phyloP scores from a whole-genome alignment of 2,113 vertebrate species.

The Pelusios castaneus region DNA sequence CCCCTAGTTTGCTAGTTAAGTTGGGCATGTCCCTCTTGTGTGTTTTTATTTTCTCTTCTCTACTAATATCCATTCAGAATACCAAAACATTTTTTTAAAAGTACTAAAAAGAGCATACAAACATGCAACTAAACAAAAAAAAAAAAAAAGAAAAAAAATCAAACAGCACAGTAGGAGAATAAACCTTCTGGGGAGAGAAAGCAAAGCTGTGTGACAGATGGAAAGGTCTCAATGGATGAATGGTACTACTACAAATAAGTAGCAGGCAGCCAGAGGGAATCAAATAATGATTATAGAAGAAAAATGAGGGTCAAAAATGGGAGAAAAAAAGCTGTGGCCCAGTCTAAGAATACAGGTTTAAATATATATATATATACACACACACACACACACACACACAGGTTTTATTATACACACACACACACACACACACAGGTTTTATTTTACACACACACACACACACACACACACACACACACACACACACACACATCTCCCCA shows the following conservation, averaged over 20 bases:
- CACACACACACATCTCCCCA: neutral
- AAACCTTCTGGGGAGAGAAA: conserved; percentile 83
- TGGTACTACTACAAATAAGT: conserved; percentile 85
- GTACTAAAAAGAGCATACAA: conserved; percentile 59
- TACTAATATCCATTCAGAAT: conserved; percentile 24
- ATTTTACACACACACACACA: neutral
- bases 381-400: neutral
- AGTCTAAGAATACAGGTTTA: conserved; percentile 68
- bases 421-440: neutral
- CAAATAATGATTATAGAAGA: conserved; percentile 85
- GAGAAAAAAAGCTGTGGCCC: conserved; percentile 56
- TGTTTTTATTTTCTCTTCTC: neutral
- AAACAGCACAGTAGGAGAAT: conserved; percentile 81
- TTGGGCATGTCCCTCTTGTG: neutral
- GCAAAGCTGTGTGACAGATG: conserved; percentile 88
- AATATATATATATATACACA: neutral
- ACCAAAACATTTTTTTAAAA: conserved; percentile 26
- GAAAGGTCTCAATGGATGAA: conserved; percentile 92
- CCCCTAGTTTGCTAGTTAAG: neutral
- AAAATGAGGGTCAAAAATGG: conserved; percentile 82
- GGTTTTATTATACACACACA: too few species aligned
- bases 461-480: neutral
- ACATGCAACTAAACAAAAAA: conserved; percentile 68
- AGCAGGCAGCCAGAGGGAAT: conserved; percentile 85
- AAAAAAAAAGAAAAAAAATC: conserved; percentile 57